Evolutionary conservation across 2,797 vertebrate genomes (phyloP).

Genomic region (Leuciscus waleckii): DNA sequence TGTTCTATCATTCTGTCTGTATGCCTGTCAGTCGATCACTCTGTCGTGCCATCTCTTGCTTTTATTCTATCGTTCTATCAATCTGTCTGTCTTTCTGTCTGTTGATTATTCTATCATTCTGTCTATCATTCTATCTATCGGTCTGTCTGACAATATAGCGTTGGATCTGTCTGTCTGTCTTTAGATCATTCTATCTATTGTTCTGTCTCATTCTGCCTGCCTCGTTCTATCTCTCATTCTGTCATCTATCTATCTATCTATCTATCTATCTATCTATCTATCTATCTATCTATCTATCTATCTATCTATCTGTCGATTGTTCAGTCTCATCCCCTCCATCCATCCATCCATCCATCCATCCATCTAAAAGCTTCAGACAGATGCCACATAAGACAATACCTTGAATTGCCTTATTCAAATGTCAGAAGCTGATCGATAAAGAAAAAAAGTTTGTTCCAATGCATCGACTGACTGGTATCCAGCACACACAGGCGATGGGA

Average conservation of each 20-base stretch:
- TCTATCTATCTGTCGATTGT: not conserved
- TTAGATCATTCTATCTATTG: no score
- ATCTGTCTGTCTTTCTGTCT: not conserved
- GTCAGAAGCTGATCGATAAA: not conserved
- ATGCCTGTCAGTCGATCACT: not conserved
- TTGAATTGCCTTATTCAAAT: constrained; percentile 6
- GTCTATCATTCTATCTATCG: not conserved
- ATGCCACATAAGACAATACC: not conserved
- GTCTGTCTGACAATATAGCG: no score
- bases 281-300: not conserved
- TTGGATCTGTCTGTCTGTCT: no score
- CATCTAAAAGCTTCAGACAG: not conserved
- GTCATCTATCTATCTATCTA: not conserved
- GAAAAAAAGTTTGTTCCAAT: not conserved
- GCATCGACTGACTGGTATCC: not conserved
- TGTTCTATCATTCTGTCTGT: not conserved
- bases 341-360: not conserved
- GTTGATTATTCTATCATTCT: not conserved
- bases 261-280: not conserved
- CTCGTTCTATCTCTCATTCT: not conserved
- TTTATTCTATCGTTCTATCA: not conserved
- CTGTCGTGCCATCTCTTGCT: not conserved
- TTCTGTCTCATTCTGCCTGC: no score
- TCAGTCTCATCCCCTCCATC: not conserved
- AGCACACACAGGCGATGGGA: constrained; percentile 6